A percentile compares a stretch with the other conserved stretches of the same genome.
Conservation (phyloP, 2,113 vertebrate genomes). For the Crotalus horridus region DNA sequence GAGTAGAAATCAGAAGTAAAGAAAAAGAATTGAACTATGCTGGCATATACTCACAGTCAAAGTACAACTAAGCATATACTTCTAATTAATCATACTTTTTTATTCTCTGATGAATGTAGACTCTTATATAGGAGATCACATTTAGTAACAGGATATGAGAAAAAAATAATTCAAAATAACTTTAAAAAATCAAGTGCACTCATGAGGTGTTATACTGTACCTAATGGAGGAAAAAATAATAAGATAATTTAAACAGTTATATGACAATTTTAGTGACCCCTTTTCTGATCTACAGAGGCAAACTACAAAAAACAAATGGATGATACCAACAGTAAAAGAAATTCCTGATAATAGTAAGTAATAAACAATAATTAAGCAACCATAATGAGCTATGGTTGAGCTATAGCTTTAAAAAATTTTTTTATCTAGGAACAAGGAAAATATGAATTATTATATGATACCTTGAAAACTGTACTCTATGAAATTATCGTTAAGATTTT, state of each 20-base stretch:
- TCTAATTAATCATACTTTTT: background rate
- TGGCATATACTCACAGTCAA: background rate
- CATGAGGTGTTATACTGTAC: background rate
- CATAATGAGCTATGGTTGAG: background rate
- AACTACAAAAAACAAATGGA: background rate
- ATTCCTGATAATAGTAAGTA: background rate
- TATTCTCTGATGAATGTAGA: background rate
- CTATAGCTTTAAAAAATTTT: background rate
- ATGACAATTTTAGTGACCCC: background rate
- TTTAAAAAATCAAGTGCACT: background rate
- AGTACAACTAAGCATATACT: background rate
- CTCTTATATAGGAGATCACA: background rate
- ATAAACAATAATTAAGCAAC: background rate
- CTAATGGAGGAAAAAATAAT: background rate
- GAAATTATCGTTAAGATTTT: constrained; percentile 16
- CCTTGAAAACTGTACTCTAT: constrained; percentile 11
- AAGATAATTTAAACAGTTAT: background rate
- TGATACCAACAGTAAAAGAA: background rate
- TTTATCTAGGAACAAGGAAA: background rate
- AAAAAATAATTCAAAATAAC: background rate
- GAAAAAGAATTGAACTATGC: background rate
- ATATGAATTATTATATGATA: background rate
- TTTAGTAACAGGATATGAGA: background rate
- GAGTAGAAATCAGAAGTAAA: background rate
- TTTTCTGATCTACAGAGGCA: background rate